Percentiles rank a stretch among this genome's conserved stretches.
phyloP scores from a whole-genome alignment of 1,140 invertebrate genomes.

The Aricia agestis region DNA sequence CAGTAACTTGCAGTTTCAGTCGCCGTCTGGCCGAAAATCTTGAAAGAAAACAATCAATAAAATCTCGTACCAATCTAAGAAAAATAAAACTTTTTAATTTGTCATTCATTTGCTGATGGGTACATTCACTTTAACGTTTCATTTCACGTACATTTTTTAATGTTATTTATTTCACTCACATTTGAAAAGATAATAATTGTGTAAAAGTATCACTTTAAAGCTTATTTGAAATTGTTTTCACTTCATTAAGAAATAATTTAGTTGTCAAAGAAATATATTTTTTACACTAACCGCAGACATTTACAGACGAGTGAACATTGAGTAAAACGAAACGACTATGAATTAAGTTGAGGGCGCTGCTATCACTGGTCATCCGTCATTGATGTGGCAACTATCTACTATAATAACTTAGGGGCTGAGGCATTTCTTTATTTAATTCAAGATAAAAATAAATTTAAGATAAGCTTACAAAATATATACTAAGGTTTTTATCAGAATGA shows the following conservation, averaged over 20 bases:
- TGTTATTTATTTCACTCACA: not conserved
- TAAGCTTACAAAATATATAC: too few relatives aligned
- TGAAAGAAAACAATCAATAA: conserved; percentile 78
- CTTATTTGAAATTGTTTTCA: not conserved
- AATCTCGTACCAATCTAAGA: conserved; percentile 77
- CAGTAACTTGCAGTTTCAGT: conserved; percentile 76
- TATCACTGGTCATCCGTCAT: not conserved
- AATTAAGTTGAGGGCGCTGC: not conserved
- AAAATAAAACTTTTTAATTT: conserved; percentile 78
- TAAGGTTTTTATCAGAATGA: too few relatives aligned
- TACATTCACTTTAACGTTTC: conserved; percentile 74
- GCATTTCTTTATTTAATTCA: too few relatives aligned
- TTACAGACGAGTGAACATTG: conserved; percentile 23
- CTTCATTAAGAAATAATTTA: not conserved
- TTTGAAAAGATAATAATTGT: not conserved
- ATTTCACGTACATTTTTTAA: conserved; percentile 35
- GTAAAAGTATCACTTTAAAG: conserved; percentile 17
- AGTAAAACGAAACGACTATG: not conserved
- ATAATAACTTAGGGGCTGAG: too few relatives aligned
- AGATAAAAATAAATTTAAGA: too few relatives aligned
- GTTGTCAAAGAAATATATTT: not conserved
- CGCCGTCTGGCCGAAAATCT: conserved; percentile 76
- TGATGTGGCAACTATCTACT: not conserved
- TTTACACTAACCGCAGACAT: not conserved
- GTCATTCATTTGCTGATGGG: conserved; percentile 72